Base-by-base conservation (phyloP, 2,888 invertebrate species). In the Heliconius aoede region DNA sequence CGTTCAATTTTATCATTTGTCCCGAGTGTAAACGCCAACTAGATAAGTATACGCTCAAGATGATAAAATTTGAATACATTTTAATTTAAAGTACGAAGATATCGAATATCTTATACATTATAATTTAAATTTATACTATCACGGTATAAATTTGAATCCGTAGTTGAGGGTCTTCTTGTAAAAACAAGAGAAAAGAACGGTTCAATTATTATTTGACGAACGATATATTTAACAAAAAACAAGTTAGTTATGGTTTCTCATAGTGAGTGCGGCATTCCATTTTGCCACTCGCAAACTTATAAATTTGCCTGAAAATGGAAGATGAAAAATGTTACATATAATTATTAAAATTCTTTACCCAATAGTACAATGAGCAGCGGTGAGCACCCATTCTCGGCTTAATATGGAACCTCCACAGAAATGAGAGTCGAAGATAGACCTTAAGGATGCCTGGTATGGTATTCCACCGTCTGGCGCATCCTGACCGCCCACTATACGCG, bases 381-480 rank as follows among this genome's bases (percentile, higher is more conserved):
- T 95, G 36, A 95, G 79, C 24, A 95, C 87, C 91, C 93, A 95
- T 83, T 90, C 84, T 8, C 85, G 81, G 78, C 83, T 92, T 72
- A 95, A 74, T 21, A 95, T 89, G 21, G 91, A 88, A 3, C 94
- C 95, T 0, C 95, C 95, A 78, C 95, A 95, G 84, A 92, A 92
- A 80, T 92, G 92, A 0, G 91, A 86, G 9, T 74, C 80, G 21
- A 86, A 82, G 0, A 86, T 2, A 67, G 81, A 88, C 71, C 94
- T 86, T 55, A 95, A 77, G 0, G 95, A 95, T 0, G 87, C 92
- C 83, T 95, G 95, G 83, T 95, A 94, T 0, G 95, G 95, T 1
- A 92, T 87, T 1, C 88, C 85, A 0, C 93, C 94, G 5, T 89
- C 90, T 0, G 90, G 89, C 0, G 95, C 95, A 4, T 90, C 85